Percentiles rank a stretch among this genome's conserved stretches.
phyloP scores from a whole-genome alignment of 1,140 invertebrate species.

The Heliothis subflexa region DNA sequence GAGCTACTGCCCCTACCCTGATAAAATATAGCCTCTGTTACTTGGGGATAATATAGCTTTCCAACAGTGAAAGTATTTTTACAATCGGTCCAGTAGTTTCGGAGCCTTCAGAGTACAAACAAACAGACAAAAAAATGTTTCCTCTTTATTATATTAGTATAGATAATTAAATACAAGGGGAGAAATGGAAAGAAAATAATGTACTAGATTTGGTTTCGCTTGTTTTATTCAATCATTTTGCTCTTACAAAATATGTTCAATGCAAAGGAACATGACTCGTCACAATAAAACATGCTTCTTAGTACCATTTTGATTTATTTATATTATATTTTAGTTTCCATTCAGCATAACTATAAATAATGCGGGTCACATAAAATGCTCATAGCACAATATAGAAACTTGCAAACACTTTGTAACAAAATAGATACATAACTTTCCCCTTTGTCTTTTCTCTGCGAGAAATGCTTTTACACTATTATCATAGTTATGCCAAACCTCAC shows the following conservation, averaged over 20 bases:
- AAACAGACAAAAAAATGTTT: background rate
- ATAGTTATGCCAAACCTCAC: constrained; percentile 86
- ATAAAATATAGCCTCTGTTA: no score
- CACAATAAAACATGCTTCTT: constrained; percentile 87
- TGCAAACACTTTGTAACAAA: constrained; percentile 87
- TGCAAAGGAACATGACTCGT: constrained; percentile 87
- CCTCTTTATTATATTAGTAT: background rate
- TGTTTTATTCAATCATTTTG: constrained; percentile 86
- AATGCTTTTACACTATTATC: constrained; percentile 83
- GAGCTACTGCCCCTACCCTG: no score
- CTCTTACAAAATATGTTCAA: constrained; percentile 87
- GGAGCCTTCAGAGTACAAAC: no score
- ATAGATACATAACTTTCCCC: constrained; percentile 86
- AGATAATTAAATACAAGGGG: background rate
- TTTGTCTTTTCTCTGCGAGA: constrained; percentile 83
- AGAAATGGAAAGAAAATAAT: constrained; percentile 58
- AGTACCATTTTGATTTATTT: constrained; percentile 86
- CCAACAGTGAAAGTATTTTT: no score
- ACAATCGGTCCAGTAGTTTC: no score
- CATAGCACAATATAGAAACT: constrained; percentile 87
- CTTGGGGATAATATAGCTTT: no score
- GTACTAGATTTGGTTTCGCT: constrained; percentile 82
- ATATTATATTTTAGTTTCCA: constrained; percentile 86
- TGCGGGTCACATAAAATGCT: constrained; percentile 86
- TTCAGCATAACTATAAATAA: constrained; percentile 87